A percentile compares a stretch with the other conserved stretches of the same genome.
These are phyloP conservation scores for Pinna nobilis DNA, from an alignment of 1,140 invertebrate genomes.

Conservation along the genomic window DNA sequence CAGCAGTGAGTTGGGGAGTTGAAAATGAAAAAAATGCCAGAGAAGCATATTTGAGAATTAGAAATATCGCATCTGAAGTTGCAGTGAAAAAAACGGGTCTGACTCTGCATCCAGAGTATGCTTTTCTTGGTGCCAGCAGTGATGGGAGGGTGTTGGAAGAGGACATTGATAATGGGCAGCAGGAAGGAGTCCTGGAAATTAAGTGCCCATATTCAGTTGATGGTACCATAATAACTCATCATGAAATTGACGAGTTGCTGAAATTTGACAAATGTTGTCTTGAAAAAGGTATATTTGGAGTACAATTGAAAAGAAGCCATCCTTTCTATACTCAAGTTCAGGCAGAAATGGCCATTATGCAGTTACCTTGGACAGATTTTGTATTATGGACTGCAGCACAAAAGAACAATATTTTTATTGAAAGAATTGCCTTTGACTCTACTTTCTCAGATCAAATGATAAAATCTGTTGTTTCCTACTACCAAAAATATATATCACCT, in stretches of 20 bases:
- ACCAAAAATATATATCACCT: no score
- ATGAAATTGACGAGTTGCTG: constrained; percentile 2
- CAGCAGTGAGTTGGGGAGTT: background rate
- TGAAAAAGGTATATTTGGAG: background rate
- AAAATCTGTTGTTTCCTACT: no score
- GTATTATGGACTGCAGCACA: constrained; percentile 24
- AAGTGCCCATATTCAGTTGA: background rate
- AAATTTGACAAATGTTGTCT: background rate
- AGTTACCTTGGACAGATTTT: constrained; percentile 23
- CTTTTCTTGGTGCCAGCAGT: background rate
- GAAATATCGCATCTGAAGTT: background rate
- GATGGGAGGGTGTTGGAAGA: background rate
- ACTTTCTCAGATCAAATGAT: no score
- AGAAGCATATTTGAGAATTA: background rate
- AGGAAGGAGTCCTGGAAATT: constrained; percentile 1
- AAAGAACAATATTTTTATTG: constrained; percentile 21
- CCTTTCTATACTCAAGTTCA: constrained; percentile 32
- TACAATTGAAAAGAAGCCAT: constrained; percentile 1
- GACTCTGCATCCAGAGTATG: background rate
- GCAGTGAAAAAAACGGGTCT: background rate
- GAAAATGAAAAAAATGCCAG: background rate
- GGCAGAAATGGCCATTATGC: constrained; percentile 30
- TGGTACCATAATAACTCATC: background rate
- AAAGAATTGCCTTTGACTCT: constrained; percentile 28
- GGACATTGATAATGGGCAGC: background rate